Evolutionary conservation across 2,797 vertebrate species (phyloP).

Genomic region (Tangara arthus): DNA sequence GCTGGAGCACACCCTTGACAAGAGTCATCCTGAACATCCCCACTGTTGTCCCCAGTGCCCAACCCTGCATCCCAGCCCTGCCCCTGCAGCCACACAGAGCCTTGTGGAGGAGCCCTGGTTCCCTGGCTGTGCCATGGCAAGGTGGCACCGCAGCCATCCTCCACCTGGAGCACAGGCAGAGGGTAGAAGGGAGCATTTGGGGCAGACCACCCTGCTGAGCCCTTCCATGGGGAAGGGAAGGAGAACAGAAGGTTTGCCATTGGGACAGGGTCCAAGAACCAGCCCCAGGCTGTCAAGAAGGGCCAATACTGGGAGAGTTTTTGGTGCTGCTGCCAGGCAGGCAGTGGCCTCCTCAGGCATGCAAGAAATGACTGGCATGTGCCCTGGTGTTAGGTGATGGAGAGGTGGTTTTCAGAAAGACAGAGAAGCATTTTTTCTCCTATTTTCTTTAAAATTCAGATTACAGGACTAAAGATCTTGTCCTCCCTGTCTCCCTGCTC

Average conservation of each 20-base stretch:
- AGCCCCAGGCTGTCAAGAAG: not conserved
- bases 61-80: not conserved
- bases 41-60: accelerated
- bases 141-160: not conserved
- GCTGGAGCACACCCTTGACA: not conserved
- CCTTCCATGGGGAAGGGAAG: not conserved
- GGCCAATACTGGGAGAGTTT: accelerated
- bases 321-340: not conserved
- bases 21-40: not conserved
- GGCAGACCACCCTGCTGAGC: not conserved
- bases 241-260: not conserved
- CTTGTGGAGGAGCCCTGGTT: accelerated
- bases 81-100: not conserved
- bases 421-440: not conserved
- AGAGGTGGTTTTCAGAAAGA: not conserved
- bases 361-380: not conserved
- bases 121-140: not conserved
- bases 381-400: not conserved
- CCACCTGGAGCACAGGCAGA: not conserved
- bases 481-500: not conserved
- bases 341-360: not conserved
- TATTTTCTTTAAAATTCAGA: not conserved
- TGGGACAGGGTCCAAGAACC: accelerated
- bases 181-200: not conserved
- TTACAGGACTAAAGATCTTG: not conserved